A percentile compares a stretch with the other conserved stretches of the same genome.
phyloP scores from a whole-genome alignment of 2,888 invertebrate genomes.

The Selenia dentaria region DNA sequence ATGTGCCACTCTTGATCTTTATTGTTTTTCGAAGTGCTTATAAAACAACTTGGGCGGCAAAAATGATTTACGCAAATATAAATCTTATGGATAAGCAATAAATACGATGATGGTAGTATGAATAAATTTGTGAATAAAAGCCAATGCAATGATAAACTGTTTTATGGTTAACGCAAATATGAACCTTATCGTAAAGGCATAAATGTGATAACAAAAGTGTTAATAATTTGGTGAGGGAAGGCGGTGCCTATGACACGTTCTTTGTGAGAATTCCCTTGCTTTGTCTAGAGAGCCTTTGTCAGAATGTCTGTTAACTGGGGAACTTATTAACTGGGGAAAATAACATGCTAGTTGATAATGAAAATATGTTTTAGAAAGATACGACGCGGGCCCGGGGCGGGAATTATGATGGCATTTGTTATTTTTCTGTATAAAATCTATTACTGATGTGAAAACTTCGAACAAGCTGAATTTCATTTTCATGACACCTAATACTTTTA shows the following conservation, averaged over 20 bases:
- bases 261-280: constrained; percentile 51
- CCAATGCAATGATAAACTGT: no score
- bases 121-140: constrained; percentile 19
- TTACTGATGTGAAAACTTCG: no score
- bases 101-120: constrained; percentile 21
- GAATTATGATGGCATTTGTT: no score
- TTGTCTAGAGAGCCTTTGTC: constrained; percentile 58
- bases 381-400: neutral
- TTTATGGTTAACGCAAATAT: neutral
- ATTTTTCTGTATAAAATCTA: no score
- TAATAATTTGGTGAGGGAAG: constrained; percentile 23
- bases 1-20: constrained; percentile 45
- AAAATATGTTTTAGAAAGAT: constrained; percentile 36
- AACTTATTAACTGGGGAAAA: constrained; percentile 49
- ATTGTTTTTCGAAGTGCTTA: constrained; percentile 52
- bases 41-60: constrained; percentile 27
- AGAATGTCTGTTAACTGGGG: constrained; percentile 42
- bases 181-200: neutral
- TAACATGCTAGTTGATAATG: constrained; percentile 53
- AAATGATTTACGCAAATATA: constrained; percentile 25
- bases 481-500: no score
- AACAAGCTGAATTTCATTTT: no score
- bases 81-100: constrained; percentile 25
- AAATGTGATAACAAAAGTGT: neutral
- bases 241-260: constrained; percentile 54